Percentiles rank a stretch among this genome's conserved stretches.
phyloP scores from a whole-genome alignment of 2,797 vertebrate genomes.

The Melanotaenia nigrans region DNA sequence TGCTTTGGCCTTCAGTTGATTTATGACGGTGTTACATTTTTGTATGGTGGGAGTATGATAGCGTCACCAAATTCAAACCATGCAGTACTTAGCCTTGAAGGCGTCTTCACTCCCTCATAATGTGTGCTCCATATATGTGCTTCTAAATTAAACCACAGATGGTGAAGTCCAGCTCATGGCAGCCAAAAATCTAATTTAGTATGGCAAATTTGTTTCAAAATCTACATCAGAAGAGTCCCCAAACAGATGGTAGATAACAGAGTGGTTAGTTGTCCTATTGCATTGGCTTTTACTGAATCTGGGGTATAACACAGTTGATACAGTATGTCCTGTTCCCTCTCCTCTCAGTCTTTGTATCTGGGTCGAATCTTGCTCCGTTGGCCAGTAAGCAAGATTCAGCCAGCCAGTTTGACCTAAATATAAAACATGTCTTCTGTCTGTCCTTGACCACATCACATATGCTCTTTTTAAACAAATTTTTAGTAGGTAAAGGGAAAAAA shows the following conservation, averaged over 20 bases:
- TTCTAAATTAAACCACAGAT: slow-evolving; percentile 59
- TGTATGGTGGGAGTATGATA: slow-evolving; percentile 28
- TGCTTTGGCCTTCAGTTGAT: slow-evolving; percentile 52
- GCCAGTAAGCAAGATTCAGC: slow-evolving; percentile 61
- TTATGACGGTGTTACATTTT: slow-evolving; percentile 56
- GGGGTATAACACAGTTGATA: slow-evolving; percentile 35
- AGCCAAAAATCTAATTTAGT: slow-evolving; percentile 67
- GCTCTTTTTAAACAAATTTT: slow-evolving; percentile 40
- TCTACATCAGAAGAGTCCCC: slow-evolving; percentile 52
- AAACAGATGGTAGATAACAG: slow-evolving; percentile 69
- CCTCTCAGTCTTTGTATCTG: slow-evolving; percentile 62
- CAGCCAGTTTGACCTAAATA: slow-evolving; percentile 76
- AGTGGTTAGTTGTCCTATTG: slow-evolving; percentile 42
- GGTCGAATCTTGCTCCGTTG: slow-evolving; percentile 64
- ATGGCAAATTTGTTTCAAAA: slow-evolving; percentile 69
- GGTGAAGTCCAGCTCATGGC: slow-evolving; percentile 53
- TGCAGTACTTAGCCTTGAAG: slow-evolving; percentile 34
- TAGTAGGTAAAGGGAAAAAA: slow-evolving; percentile 25
- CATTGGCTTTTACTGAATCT: slow-evolving; percentile 42
- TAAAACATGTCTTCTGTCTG: slow-evolving; percentile 60
- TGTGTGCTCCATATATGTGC: slow-evolving; percentile 41
- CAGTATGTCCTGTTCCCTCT: slow-evolving; percentile 53
- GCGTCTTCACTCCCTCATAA: slow-evolving; percentile 42
- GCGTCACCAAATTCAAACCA: slow-evolving; percentile 25
- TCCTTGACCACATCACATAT: slow-evolving; percentile 71